Base-by-base conservation (phyloP, 1,140 invertebrate species). In the Mercenaria mercenaria region DNA sequence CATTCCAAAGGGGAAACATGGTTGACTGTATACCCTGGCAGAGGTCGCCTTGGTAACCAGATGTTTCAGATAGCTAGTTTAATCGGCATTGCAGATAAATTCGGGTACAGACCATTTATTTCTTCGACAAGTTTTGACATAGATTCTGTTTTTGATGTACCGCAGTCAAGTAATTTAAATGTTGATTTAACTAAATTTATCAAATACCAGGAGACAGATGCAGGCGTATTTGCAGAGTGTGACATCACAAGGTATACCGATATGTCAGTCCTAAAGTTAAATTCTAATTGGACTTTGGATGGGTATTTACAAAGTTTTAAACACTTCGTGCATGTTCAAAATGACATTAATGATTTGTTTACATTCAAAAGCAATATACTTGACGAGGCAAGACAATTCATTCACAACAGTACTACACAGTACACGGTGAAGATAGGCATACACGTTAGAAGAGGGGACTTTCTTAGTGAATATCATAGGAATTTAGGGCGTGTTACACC, bases 221-320 rank as follows among this genome's bases (percentile, higher is more conserved):
- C 32, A 77, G 18, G 3, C 10, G 13, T 20, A 32, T 52, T n/a
- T 52, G 61, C 8, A 10, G 74, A 77, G 11, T 13, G 74, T 15
- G 74, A 77, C 43, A 52, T 77, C 43, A 77, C 74, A 11, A 50
- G n/a, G n/a, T 77, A 50, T 34, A 29, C 34, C 15, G 41, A 47
- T 15, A 1, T 34, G n/a, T 50, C 41, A 3, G 41, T 47, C 26
- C 26, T 77, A 26, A 52, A 50, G 0, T 6, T 2, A n/a, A 6
- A 26, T 8, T 32, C 15, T 2, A 91, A 92, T 41, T 67, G 87
- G 23, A 88, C 80, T 20, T 39, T 93, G 6, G 41, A 74, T 29
- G 91, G 91, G 0, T 93, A 90, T 37, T 88, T 91, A 34, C 93
- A 93, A 64, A 91, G 90, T 29, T 94, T 91, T 90, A 90, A 90